Evolutionary conservation across 2,888 invertebrate species (phyloP).

Genomic region (Cephonodes hylas): DNA sequence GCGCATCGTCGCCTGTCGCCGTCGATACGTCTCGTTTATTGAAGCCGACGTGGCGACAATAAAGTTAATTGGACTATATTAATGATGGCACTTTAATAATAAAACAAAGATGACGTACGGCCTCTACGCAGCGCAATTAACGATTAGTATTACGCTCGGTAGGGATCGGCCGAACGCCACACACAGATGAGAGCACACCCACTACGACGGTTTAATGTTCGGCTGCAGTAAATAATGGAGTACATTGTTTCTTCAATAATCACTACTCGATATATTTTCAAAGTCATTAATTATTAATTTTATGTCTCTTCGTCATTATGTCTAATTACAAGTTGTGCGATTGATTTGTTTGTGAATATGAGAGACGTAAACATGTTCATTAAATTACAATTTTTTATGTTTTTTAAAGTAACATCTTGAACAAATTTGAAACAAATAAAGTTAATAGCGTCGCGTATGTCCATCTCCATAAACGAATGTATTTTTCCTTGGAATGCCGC

Average conservation of each 20-base stretch:
- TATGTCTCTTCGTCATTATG: neutral
- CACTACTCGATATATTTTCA: neutral
- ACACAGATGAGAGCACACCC: constrained; percentile 20
- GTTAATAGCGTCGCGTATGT: neutral
- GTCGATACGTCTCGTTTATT: constrained; percentile 70
- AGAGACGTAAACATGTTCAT: neutral
- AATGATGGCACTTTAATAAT: constrained; percentile 71
- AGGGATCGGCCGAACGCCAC: neutral
- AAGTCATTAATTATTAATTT: neutral
- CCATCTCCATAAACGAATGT: constrained; percentile 14
- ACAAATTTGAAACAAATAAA: too few relatives aligned
- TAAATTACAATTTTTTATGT: neutral
- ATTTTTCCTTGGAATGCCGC: constrained; percentile 51
- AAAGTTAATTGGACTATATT: constrained; percentile 76
- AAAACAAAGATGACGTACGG: constrained; percentile 67
- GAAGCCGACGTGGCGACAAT: constrained; percentile 70
- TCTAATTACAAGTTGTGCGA: neutral
- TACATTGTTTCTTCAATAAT: neutral
- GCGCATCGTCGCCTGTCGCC: constrained; percentile 50
- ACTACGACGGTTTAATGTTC: constrained; percentile 19
- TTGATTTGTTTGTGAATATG: neutral
- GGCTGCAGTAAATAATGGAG: neutral
- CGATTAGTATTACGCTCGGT: constrained; percentile 50
- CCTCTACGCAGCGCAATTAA: constrained; percentile 50
- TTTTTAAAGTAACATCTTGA: too few relatives aligned